Percentiles rank a stretch among this genome's conserved stretches.
Evolutionary conservation across 2,888 invertebrate species (phyloP).

Genomic region (Drosophila neonasuta): DNA sequence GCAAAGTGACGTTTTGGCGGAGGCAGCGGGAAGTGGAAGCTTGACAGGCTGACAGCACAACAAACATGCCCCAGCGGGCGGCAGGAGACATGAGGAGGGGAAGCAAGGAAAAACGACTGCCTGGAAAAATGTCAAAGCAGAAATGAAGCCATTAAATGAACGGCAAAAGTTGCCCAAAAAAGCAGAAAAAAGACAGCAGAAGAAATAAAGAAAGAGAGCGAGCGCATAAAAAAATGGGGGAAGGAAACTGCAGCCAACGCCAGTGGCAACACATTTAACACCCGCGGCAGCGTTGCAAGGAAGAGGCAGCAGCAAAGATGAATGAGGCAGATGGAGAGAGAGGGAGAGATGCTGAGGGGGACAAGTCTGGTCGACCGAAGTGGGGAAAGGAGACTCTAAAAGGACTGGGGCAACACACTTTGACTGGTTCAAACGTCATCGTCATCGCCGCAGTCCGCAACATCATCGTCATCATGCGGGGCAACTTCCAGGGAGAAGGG

Average conservation of each 20-base stretch:
- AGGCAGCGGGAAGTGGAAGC: conserved; percentile 24
- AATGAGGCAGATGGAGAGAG: not conserved
- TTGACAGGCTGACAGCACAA: conserved; percentile 70
- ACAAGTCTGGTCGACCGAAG: conserved; percentile 1
- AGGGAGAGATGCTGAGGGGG: not conserved
- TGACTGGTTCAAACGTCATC: conserved; percentile 60
- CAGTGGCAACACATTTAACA: conserved; percentile 70
- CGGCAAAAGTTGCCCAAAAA: conserved; percentile 66
- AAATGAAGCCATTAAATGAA: conserved; percentile 77
- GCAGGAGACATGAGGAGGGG: conserved; percentile 14
- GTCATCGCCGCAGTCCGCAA: conserved; percentile 52
- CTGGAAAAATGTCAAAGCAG: conserved; percentile 75
- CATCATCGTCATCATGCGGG: conserved; percentile 46
- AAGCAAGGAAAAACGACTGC: conserved; percentile 49
- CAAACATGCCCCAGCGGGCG: conserved; percentile 52
- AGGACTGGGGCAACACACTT: conserved; percentile 45
- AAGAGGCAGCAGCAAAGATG: not conserved
- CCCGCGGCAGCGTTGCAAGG: conserved; percentile 52
- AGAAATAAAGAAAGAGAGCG: conserved; percentile 24
- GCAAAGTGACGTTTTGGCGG: conserved; percentile 3
- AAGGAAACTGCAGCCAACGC: conserved; percentile 46
- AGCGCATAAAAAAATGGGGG: conserved; percentile 26
- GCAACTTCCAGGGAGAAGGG: not conserved
- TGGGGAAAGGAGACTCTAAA: not conserved
- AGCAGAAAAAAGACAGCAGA: conserved; percentile 24